Base-by-base conservation (phyloP, 1,140 invertebrate species). In the Anadara kagoshimensis region DNA sequence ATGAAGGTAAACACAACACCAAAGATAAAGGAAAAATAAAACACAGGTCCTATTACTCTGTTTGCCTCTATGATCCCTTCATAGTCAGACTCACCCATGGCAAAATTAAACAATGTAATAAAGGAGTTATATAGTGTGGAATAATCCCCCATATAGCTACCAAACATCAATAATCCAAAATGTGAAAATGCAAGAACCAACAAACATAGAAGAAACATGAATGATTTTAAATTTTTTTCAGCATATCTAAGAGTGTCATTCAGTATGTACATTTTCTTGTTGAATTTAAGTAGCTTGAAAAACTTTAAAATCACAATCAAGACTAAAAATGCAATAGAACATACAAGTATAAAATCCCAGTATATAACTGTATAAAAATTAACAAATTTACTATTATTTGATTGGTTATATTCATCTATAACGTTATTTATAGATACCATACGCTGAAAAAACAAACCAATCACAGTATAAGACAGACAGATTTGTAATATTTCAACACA, bases 341-440 rank as follows among this genome's bases (percentile, higher is more conserved):
- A 79, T 0, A 61, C 41, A 36, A 81, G 71, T 26, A 76, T 61
- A 36, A 72, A 74, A 22, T 79, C 78, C 77, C 75, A 81, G 14
- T 59, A 79, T 22, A 78, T 26, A 36, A 77, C 75, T 7, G 75
- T 74, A 29, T 81, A 78, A 61, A 83, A 83, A 69, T 76, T 81
- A 20, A 76, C 65, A 67, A 79, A 83, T 5, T 41, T 53, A 14
- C 61, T n/a, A 10, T 51, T 63, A 20, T 59, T 24, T 41, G 53
- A 47, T 22, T 64, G 41, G 26, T 43, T 56, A 22, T 72, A 81
- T 18, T 79, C 53, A n/a, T 70, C 57, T 47, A 83, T 66, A n/a
- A 75, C 47, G 45, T 36, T 51, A 41, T 53, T 54, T 7, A 81
- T 69, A 11, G 65, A 54, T 1, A 83, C 59, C 14, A 83, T 56